A percentile compares a stretch with the other conserved stretches of the same genome.
Evolutionary conservation across 2,113 vertebrate species (phyloP).

Genomic region (Tonatia bakeri): DNA sequence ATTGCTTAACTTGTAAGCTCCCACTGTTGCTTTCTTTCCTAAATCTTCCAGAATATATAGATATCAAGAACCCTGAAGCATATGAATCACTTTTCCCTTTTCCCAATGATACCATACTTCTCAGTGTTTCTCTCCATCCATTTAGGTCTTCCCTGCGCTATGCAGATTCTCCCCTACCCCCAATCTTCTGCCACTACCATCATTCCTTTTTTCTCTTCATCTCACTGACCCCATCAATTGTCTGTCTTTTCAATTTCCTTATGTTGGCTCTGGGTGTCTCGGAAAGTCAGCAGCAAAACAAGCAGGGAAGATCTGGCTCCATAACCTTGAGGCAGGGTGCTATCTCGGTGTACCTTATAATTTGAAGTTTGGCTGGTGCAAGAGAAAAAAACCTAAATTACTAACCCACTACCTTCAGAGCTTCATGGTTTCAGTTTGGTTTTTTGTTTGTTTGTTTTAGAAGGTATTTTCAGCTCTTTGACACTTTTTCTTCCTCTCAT

Average conservation of each 20-base stretch:
- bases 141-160: background rate
- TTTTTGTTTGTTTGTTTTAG: slow-evolving; percentile 7
- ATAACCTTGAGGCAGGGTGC: background rate
- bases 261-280: background rate
- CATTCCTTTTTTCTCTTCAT: background rate
- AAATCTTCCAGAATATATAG: background rate
- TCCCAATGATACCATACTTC: background rate
- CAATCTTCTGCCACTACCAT: background rate
- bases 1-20: background rate
- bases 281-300: background rate
- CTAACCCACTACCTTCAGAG: background rate
- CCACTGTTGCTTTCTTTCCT: background rate
- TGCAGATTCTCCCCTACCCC: background rate
- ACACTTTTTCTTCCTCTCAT: background rate
- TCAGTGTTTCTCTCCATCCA: background rate
- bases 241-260: background rate
- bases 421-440: background rate
- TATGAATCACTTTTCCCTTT: background rate
- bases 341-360: background rate
- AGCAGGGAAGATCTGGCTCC: background rate
- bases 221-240: background rate
- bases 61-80: background rate
- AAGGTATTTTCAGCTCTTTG: background rate
- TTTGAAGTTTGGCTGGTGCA: background rate
- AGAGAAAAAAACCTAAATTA: background rate